A percentile compares a stretch with the other conserved stretches of the same genome.
These are phyloP conservation scores for Formicarius rufipectus DNA, from an alignment of 2,113 vertebrate genomes.

Conservation along the genomic window DNA sequence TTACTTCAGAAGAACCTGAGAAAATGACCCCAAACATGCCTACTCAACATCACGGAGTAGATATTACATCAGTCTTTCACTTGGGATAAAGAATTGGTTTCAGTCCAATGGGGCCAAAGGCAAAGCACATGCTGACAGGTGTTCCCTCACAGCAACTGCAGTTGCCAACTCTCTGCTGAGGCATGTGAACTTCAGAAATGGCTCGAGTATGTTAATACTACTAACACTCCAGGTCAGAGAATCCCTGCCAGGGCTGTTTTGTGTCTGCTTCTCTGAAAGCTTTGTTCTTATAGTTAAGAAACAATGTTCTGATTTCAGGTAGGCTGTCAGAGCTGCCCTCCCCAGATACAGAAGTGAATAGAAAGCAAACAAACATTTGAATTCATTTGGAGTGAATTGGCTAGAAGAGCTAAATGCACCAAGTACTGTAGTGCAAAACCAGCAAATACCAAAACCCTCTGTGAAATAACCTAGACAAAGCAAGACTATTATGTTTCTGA, in stretches of 20 bases:
- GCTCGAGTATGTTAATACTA: not conserved
- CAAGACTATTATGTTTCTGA: not conserved
- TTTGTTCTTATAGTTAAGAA: not conserved
- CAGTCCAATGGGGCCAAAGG: not conserved
- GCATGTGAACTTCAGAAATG: not conserved
- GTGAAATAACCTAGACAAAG: not conserved
- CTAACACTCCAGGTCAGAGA: not conserved
- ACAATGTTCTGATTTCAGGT: not conserved
- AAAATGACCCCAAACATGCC: not conserved
- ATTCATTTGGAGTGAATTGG: not conserved
- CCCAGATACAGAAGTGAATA: not conserved
- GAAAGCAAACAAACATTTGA: not conserved
- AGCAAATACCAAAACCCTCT: not conserved
- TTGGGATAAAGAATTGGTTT: not conserved
- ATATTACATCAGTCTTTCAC: not conserved
- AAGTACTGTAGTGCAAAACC: not conserved
- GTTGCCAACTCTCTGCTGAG: not conserved
- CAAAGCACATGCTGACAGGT: fast-evolving
- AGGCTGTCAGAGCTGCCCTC: not conserved
- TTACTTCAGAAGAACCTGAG: not conserved
- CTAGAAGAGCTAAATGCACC: not conserved
- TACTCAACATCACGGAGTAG: not conserved
- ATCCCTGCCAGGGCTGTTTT: not conserved
- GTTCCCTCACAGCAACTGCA: not conserved
- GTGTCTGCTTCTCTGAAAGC: not conserved